Conservation (phyloP, 2,888 invertebrate genomes). For the Tetranychus piercei region DNA sequence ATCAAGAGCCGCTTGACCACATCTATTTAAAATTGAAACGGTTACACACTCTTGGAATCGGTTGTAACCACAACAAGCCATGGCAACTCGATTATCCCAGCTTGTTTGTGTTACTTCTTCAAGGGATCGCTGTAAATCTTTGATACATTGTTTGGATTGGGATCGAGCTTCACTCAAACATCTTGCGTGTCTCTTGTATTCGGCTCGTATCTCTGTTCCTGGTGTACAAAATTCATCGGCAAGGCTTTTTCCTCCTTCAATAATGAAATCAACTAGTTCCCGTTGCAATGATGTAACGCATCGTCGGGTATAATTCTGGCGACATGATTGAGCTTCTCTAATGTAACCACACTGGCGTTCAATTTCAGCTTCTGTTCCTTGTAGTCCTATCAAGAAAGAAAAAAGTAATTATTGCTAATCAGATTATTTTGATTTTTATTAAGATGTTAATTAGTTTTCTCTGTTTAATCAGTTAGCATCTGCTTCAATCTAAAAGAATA, state of each 20-base stretch:
- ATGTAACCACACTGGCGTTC: conserved; percentile 27
- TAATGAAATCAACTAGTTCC: conserved; percentile 25
- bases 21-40: conserved; percentile 24
- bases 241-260: conserved; percentile 26
- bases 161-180: conserved; percentile 25
- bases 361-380: conserved; percentile 25
- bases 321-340: conserved; percentile 26
- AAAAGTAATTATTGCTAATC: background rate
- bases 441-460: background rate
- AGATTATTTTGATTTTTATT: background rate
- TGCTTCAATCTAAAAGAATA: too few relatives aligned
- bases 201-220: conserved; percentile 24
- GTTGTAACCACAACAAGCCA: conserved; percentile 25
- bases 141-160: conserved; percentile 21
- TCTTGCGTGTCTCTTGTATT: conserved; percentile 26
- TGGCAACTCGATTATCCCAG: conserved; percentile 27
- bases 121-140: conserved; percentile 26
- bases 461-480: too few relatives aligned
- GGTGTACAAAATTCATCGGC: conserved; percentile 26
- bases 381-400: conserved; percentile 17
- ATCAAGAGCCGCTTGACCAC: conserved; percentile 27
- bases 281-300: conserved; percentile 27
- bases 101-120: conserved; percentile 23
- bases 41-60: conserved; percentile 23
- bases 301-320: conserved; percentile 24